phyloP scores from a whole-genome alignment of 2,797 vertebrate genomes.

The Diplodus puntazzo region DNA sequence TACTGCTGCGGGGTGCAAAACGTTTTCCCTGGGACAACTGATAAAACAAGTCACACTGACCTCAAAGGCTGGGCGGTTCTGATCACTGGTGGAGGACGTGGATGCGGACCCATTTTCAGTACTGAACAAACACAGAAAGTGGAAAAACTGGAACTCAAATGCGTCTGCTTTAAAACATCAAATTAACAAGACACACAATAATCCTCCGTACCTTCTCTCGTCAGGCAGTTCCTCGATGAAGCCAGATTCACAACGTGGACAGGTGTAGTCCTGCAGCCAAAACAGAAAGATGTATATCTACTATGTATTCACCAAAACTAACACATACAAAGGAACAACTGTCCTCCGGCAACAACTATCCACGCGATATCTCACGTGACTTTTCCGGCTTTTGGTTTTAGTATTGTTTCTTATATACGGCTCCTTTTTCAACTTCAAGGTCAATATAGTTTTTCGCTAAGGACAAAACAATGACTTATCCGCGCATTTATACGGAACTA shows the following conservation, averaged over 20 bases:
- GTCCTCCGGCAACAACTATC: too few species aligned
- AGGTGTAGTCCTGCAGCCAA: conserved; percentile 91
- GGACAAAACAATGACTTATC: too few species aligned
- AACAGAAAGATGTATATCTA: conserved; percentile 17
- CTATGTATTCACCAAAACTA: not conserved
- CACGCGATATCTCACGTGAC: too few species aligned
- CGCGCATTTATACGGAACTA: too few species aligned
- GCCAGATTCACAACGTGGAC: conserved; percentile 94
- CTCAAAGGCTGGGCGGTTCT: conserved; percentile 90
- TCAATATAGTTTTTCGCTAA: too few species aligned
- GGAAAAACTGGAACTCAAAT: not conserved
- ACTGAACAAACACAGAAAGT: conserved; percentile 74
- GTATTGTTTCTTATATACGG: too few species aligned
- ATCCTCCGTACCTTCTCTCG: conserved; percentile 87
- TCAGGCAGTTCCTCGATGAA: conserved; percentile 95
- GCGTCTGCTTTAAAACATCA: not conserved
- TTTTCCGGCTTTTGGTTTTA: too few species aligned
- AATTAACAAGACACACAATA: not conserved
- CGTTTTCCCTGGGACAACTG: not conserved
- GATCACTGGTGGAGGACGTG: conserved; percentile 86
- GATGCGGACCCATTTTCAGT: conserved; percentile 89
- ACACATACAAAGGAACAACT: not conserved
- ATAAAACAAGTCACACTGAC: conserved; percentile 72
- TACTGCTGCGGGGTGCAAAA: not conserved
- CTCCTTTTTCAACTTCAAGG: too few species aligned